A percentile compares a stretch with the other conserved stretches of the same genome.
Evolutionary conservation across 2,797 vertebrate species (phyloP).

Genomic region (Alosa sapidissima): DNA sequence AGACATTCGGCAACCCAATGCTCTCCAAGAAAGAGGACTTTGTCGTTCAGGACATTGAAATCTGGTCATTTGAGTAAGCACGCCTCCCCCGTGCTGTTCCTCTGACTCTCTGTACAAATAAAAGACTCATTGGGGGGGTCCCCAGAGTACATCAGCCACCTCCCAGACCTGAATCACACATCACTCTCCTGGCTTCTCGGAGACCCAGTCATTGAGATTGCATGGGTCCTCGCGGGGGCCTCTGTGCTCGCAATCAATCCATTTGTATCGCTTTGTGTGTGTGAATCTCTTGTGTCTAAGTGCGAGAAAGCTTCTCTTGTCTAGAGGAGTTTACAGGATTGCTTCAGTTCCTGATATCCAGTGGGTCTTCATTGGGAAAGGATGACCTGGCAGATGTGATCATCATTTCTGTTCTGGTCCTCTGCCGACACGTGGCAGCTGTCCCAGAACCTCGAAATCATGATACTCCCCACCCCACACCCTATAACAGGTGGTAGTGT

Average conservation of each 20-base stretch:
- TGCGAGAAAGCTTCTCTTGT: neutral
- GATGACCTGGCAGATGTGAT: neutral
- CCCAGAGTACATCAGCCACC: constrained; percentile 29
- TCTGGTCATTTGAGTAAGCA: constrained; percentile 84
- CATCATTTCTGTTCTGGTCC: neutral
- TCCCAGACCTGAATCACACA: constrained; percentile 73
- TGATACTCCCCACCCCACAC: neutral
- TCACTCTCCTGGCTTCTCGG: constrained; percentile 67
- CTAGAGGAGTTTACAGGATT: neutral
- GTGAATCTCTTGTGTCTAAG: neutral
- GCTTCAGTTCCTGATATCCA: neutral
- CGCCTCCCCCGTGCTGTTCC: neutral
- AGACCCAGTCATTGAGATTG: constrained; percentile 42
- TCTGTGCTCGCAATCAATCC: neutral
- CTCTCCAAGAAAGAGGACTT: constrained; percentile 86
- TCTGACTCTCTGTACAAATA: neutral
- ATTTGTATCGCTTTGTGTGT: neutral
- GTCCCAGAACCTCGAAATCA: neutral
- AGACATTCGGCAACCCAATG: constrained; percentile 82
- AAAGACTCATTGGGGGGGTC: neutral
- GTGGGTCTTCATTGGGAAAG: neutral
- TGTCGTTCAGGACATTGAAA: constrained; percentile 85
- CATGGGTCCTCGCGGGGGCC: neutral
- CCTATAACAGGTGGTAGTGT: neutral
- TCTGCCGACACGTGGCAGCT: neutral